Base-by-base conservation (phyloP, 2,797 vertebrate genomes). In the Brotula barbata region DNA sequence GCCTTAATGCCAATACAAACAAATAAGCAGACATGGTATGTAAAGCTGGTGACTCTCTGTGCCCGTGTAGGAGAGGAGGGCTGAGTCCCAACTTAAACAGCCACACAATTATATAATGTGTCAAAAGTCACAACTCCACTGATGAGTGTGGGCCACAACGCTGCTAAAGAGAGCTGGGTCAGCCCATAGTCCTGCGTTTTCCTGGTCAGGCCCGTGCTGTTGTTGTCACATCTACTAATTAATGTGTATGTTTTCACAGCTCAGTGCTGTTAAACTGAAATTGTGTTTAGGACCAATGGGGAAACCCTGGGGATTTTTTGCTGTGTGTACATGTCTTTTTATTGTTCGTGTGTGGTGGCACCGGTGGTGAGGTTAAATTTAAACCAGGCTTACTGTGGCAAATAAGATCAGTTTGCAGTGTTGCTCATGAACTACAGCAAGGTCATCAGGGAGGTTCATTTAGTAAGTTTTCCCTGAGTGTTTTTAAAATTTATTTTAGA, bases 61-160 rank as follows among this genome's bases (percentile, higher is more conserved):
- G 46, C 40, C 48, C 39, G 46, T 57, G 46, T 51, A 33, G 47
- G 21, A 20, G 17, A 46, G 41, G 36, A 46, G 56, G 49, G 53
- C 41, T 5, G 47, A 11, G 50, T 65, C 36, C 34, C 21, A 54
- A 19, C 16, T 46, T 34, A n/a, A n/a, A n/a, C 68, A 65, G 40
- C 49, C 61, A 25, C 39, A 50, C 43, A 45, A 60, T 64, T 58
- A 44, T 44, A 57, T 34, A 40, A 60, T 54, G 42, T 60, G 50
- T 75, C 40, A 78, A 51, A 60, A 57, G 67, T 56, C 60, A 57
- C 15, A 68, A 62, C 60, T 48, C 50, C 47, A 61, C 40, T 40
- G 22, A 44, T 53, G 40, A 47, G 36, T 59, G 33, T 14, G 22
- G 22, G 44, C 62, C 20, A 37, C 25, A 33, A 44, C 17, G 25